Conservation (phyloP, 2,797 vertebrate species). For the Sternarchorhynchus goeldii region DNA sequence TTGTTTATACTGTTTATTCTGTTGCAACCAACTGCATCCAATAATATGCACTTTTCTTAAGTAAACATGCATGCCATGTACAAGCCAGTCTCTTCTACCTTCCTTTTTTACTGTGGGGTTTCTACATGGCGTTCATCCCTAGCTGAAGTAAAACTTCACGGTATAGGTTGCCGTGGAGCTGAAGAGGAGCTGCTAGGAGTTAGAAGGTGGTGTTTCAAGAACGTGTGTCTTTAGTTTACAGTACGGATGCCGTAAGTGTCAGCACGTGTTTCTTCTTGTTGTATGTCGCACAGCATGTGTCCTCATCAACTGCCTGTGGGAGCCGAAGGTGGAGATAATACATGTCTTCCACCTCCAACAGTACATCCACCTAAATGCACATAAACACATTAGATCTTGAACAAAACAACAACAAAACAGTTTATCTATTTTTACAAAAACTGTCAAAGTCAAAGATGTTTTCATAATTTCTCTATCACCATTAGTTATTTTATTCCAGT, state of each 20-base stretch:
- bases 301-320: constrained; percentile 77
- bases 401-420: not conserved
- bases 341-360: constrained; percentile 81
- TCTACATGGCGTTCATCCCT: not conserved
- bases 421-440: too few relatives aligned
- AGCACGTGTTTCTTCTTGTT: constrained; percentile 77
- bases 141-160: not conserved
- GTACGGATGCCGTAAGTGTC: constrained; percentile 69
- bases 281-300: constrained; percentile 77
- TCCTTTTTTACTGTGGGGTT: not conserved
- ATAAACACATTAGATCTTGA: constrained; percentile 21
- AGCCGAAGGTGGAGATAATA: constrained; percentile 81
- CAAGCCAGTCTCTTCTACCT: not conserved
- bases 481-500: too few relatives aligned
- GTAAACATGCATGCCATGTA: constrained; percentile 35
- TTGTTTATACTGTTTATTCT: constrained; percentile 39
- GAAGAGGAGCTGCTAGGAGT: not conserved
- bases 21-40: constrained; percentile 32
- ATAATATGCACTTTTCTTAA: constrained; percentile 49
- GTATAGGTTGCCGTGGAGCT: not conserved
- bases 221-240: constrained; percentile 48
- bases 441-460: too few relatives aligned
- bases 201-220: not conserved
- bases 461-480: too few relatives aligned
- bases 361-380: constrained; percentile 79